Evolutionary conservation across 2,797 vertebrate species (phyloP).

Genomic region (Coendou prehensilis): DNA sequence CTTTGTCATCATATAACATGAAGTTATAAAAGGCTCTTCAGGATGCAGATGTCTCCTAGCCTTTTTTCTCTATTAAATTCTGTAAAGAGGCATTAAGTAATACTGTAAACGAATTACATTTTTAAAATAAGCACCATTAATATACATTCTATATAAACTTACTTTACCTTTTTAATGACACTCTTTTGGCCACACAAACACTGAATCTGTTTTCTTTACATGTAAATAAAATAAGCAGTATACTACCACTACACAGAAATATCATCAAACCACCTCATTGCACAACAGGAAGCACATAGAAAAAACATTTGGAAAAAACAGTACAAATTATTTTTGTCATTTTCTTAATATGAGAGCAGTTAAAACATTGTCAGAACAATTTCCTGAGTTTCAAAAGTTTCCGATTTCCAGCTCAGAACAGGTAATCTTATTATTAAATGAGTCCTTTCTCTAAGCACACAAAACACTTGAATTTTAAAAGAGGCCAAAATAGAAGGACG

Average conservation of each 20-base stretch:
- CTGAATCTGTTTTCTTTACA: constrained; percentile 77
- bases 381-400: constrained; percentile 78
- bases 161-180: constrained; percentile 71
- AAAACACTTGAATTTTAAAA: constrained; percentile 74
- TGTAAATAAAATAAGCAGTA: constrained; percentile 74
- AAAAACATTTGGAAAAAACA: constrained; percentile 69
- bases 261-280: constrained; percentile 72
- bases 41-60: constrained; percentile 27
- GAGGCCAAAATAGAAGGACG: constrained; percentile 57
- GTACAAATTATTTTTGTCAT: constrained; percentile 73
- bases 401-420: constrained; percentile 75
- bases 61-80: constrained; percentile 72
- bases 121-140: constrained; percentile 81
- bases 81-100: constrained; percentile 72
- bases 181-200: constrained; percentile 72
- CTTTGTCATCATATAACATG: constrained; percentile 6
- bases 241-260: constrained; percentile 64
- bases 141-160: constrained; percentile 72
- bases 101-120: constrained; percentile 80
- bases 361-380: constrained; percentile 78
- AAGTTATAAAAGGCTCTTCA: constrained; percentile 64
- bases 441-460: constrained; percentile 65
- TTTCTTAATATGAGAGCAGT: constrained; percentile 76
- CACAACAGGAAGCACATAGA: constrained; percentile 58
- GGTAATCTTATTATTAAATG: constrained; percentile 64